A percentile compares a stretch with the other conserved stretches of the same genome.
Conservation (phyloP, 2,888 invertebrate species). For the Lepidocyrtinus sp. region DNA sequence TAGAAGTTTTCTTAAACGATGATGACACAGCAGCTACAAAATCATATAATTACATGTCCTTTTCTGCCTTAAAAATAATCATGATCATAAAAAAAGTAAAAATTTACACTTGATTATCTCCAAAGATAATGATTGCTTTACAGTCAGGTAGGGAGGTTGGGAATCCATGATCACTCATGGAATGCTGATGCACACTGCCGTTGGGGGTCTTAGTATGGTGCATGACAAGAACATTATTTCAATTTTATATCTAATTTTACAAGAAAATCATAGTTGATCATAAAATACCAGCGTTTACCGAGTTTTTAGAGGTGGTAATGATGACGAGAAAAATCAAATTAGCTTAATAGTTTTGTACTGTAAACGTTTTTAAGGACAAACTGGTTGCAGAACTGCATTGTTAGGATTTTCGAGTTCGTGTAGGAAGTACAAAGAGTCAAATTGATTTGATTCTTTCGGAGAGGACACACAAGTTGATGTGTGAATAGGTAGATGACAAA, state of each 20-base stretch:
- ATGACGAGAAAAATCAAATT: slow-evolving; percentile 13
- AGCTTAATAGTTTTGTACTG: no score
- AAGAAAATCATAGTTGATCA: slow-evolving; percentile 1
- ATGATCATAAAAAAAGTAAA: slow-evolving; percentile 31
- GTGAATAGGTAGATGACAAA: no score
- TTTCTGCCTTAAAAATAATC: slow-evolving; percentile 41
- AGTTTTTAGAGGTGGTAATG: not conserved
- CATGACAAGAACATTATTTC: slow-evolving; percentile 9
- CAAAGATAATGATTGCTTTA: slow-evolving; percentile 7
- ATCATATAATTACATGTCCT: slow-evolving; percentile 35
- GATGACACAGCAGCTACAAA: slow-evolving; percentile 33
- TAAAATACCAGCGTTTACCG: not conserved
- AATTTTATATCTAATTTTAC: not conserved
- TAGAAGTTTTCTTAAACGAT: slow-evolving; percentile 28
- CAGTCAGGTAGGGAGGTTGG: not conserved
- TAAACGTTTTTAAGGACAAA: no score
- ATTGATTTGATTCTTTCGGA: not conserved
- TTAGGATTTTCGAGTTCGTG: no score
- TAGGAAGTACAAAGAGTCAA: no score
- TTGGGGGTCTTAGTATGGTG: no score
- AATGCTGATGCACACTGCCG: no score
- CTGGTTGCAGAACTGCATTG: no score
- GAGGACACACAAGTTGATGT: no score
- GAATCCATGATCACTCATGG: not conserved
- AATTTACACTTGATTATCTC: slow-evolving; percentile 20